Base-by-base conservation (phyloP, 2,797 vertebrate genomes). In the Takifugu ocellatus region DNA sequence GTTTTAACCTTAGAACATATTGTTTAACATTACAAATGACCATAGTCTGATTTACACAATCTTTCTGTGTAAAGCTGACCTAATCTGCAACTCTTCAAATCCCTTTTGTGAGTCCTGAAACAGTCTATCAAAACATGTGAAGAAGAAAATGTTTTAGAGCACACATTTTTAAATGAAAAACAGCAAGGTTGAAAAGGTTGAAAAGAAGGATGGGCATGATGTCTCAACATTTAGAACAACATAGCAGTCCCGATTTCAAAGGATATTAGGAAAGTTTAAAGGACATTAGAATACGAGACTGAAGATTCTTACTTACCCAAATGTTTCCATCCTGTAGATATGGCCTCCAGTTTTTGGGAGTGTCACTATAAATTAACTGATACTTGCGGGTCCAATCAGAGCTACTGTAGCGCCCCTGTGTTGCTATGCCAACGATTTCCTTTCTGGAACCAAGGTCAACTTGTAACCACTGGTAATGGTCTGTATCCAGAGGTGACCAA, bases 351-450 rank as follows among this genome's bases (percentile, higher is more conserved):
- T 98, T 99, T 51, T 89, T 94, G 27, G 92, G 93, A 0, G 94
- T 94, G 69, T 99, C 96, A 0, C 96, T 97, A 77, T 96, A 98
- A 16, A 98, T 93, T 71, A 99, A 83, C 15, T 91, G 90, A 66
- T 97, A 99, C 8, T 93, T 94, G 6, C 90, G 94, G n/a, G 92
- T 93, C 96, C 96, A 99, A 29, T 98, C 97, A 0, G 94, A 93
- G 63, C 93, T 98, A 74, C 95, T 92, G 60, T 98, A 97, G 60
- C 96, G 91, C 62, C 97, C 96, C 82, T 99, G 97, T 2, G 96
- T 99, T 0, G 91, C 94, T 52, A 98, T 63, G 61, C 93, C 92
- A 31, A 92, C 92, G 61, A 99, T 89, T 76, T 96, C 93, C 70
- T 93, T 98, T 78, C 94, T 90, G 16, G 67, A 90, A 24, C 93